A percentile compares a stretch with the other conserved stretches of the same genome.
Conservation (phyloP, 2,113 vertebrate species). For the Vombatus ursinus region DNA sequence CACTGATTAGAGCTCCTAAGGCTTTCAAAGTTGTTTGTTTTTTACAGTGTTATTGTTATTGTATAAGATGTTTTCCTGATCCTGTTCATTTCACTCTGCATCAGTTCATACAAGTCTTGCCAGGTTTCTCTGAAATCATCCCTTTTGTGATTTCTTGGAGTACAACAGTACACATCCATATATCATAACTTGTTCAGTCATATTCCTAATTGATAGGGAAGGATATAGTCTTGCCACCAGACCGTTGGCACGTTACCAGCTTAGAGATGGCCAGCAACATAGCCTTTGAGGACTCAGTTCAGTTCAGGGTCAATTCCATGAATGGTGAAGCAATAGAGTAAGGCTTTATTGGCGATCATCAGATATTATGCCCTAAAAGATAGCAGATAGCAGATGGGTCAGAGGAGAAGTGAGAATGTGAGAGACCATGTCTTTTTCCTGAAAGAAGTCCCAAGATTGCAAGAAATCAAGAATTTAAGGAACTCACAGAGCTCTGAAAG, state of each 20-base stretch:
- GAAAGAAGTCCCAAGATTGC: not conserved
- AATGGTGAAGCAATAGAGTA: not conserved
- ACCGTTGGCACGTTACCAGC: not conserved
- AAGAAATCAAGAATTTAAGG: not conserved
- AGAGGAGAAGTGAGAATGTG: not conserved
- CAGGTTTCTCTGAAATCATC: not conserved
- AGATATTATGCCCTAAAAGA: not conserved
- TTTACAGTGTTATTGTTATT: not conserved
- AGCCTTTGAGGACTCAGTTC: not conserved
- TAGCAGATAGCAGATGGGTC: not conserved
- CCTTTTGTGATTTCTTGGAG: not conserved
- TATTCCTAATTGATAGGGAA: not conserved
- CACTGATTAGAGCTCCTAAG: not conserved
- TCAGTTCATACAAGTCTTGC: not conserved
- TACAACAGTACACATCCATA: not conserved
- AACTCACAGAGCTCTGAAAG: not conserved
- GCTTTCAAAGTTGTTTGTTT: not conserved
- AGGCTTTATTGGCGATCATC: not conserved
- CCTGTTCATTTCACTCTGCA: not conserved
- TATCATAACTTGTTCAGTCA: not conserved
- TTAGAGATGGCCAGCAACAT: no score
- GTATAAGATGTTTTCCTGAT: not conserved
- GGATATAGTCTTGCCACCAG: not conserved
- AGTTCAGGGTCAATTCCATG: not conserved
- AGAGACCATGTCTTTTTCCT: not conserved